phyloP scores from a whole-genome alignment of 2,888 invertebrate species.

The Amphipyra berbera region DNA sequence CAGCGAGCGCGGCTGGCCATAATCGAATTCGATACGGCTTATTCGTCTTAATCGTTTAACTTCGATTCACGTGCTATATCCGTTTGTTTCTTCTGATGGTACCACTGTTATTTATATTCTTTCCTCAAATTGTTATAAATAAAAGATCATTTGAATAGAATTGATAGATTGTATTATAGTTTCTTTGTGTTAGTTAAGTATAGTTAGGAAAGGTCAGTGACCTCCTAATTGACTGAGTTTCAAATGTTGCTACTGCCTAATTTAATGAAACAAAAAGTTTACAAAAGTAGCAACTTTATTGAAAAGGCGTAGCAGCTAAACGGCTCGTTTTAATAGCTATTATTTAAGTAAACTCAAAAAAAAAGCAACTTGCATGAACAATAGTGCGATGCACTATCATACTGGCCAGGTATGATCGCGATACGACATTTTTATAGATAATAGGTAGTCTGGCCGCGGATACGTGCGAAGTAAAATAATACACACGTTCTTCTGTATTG shows the following conservation, averaged over 20 bases:
- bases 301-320: conserved; percentile 2
- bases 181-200: conserved; percentile 40
- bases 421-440: conserved; percentile 58
- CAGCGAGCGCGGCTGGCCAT: conserved; percentile 64
- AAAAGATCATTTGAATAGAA: conserved; percentile 37
- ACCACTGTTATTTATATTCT: conserved; percentile 51
- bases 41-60: conserved; percentile 74
- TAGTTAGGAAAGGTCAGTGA: conserved; percentile 31
- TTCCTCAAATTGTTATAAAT: conserved; percentile 53
- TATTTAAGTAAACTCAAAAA: conserved; percentile 7
- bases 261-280: conserved; percentile 6
- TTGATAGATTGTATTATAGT: conserved; percentile 33
- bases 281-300: not conserved
- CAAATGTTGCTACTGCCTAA: conserved; percentile 7
- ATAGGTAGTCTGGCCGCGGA: conserved; percentile 60
- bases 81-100: conserved; percentile 52
- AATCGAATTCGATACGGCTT: conserved; percentile 76
- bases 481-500: conserved; percentile 68
- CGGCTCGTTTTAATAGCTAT: not conserved
- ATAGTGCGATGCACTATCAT: conserved; percentile 43
- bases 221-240: conserved; percentile 31
- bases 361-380: conserved; percentile 25
- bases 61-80: conserved; percentile 69
- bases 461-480: conserved; percentile 79
- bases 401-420: conserved; percentile 38